Percentiles rank a stretch among this genome's conserved stretches.
Evolutionary conservation across 1,140 invertebrate species (phyloP).

Genomic region (Micrasema minimum): DNA sequence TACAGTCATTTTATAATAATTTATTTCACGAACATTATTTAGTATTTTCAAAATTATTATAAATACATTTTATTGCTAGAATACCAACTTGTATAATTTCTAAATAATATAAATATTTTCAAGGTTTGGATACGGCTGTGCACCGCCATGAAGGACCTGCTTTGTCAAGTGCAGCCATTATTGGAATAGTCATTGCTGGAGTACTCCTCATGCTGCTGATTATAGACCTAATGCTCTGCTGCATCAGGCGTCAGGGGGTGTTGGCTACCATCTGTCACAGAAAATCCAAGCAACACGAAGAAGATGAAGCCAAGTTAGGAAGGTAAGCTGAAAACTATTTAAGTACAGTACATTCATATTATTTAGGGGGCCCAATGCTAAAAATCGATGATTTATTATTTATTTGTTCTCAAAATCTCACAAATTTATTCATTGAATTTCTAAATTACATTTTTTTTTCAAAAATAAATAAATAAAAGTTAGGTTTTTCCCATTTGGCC

Average conservation of each 20-base stretch:
- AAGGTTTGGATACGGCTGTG: slow-evolving; percentile 70
- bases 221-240: slow-evolving; percentile 81
- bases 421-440: no score
- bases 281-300: slow-evolving; percentile 74
- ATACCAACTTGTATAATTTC: no score
- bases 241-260: slow-evolving; percentile 75
- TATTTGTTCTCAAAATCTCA: no score
- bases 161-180: slow-evolving; percentile 79
- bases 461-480: no score
- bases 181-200: slow-evolving; percentile 79
- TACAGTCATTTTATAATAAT: background rate
- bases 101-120: no score
- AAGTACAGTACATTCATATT: no score
- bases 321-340: slow-evolving; percentile 79
- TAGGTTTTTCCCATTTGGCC: no score
- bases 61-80: background rate
- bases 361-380: no score
- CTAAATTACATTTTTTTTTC: no score
- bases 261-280: slow-evolving; percentile 77
- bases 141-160: slow-evolving; percentile 68
- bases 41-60: background rate
- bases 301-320: slow-evolving; percentile 83
- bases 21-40: background rate
- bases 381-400: no score
- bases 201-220: slow-evolving; percentile 80